Evolutionary conservation across 2,113 vertebrate species (phyloP), one percentile per base, ranked within the genome.

Genomic region (Caretta caretta): DNA sequence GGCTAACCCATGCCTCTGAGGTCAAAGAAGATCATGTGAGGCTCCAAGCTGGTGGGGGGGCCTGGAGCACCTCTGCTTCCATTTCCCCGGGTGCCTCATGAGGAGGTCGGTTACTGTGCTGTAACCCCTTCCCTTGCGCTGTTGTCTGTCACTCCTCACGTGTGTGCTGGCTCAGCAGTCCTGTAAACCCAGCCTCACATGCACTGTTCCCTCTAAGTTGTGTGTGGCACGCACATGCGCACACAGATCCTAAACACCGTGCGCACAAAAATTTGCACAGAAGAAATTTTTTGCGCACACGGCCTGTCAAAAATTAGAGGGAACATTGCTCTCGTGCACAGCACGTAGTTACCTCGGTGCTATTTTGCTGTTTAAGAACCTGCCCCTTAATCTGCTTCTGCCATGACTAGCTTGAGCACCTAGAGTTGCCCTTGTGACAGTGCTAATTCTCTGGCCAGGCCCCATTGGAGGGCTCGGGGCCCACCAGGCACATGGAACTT

Each of bases 401-500:
- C 27, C 7, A 42, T 25, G 72, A 69, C 24, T 22, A 50, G 54
- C 0, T 4, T 1, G 13, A 50, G 46, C 11, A 11, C 35, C 53
- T 35, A 38, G 17, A 4, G 11, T 6, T 22, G 5, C 59, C 51
- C 46, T 25, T 16, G 20, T 6, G 38, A 13, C 31, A 20, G 25
- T 59, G 10, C 53, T 46, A 46, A 27, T 25, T n/a, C 1, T 29
- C 0, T 6, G 51, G 10, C 10, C 3, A 4, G 57, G 56, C 38
- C 6, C 27, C 2, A 59, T 10, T 12, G 0, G 2, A 1, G 1
- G 22, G 12, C 53, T n/a, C 62, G 85, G 83, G 12, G 6, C 16
- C 11, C 2, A 1, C 1, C 0, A 0, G 1, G 9, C 5, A 72
- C 24, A 24, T 2, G 1, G 31, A n/a, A n/a, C 31, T 19, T n/a